Percentiles rank a stretch among this genome's conserved stretches.
Conservation (phyloP, 2,888 invertebrate genomes). For the Leistus spinibarbis region DNA sequence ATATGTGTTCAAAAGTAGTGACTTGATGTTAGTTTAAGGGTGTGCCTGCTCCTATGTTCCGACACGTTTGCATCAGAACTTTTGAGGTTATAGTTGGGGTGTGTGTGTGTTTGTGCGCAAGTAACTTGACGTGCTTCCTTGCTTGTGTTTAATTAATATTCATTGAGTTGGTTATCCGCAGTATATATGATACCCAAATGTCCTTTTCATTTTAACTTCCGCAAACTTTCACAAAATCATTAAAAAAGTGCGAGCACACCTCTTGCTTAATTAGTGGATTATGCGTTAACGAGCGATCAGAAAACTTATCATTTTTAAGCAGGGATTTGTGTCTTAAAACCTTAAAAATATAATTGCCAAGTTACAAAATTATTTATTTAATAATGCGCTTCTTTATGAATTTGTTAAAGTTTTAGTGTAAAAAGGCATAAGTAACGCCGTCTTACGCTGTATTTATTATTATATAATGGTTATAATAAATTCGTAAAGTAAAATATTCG, state of each 20-base stretch:
- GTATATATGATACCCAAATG: slow-evolving; percentile 21
- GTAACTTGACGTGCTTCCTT: background rate
- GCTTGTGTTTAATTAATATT: slow-evolving; percentile 24
- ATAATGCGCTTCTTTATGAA: too few relatives aligned
- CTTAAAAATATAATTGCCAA: too few relatives aligned
- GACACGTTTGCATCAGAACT: background rate
- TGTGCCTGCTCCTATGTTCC: background rate
- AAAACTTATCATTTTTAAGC: too few relatives aligned
- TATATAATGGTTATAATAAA: too few relatives aligned
- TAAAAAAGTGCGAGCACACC: background rate
- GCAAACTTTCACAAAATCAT: slow-evolving; percentile 12
- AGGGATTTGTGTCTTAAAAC: too few relatives aligned
- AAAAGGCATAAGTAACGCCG: too few relatives aligned
- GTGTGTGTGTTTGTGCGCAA: background rate
- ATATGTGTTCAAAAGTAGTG: background rate
- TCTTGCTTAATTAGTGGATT: too few relatives aligned
- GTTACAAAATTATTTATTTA: too few relatives aligned
- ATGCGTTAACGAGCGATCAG: too few relatives aligned
- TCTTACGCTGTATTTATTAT: too few relatives aligned
- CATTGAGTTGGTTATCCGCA: slow-evolving; percentile 17
- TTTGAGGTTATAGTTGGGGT: background rate
- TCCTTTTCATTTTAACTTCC: slow-evolving; percentile 13
- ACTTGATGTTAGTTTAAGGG: background rate
- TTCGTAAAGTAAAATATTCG: too few relatives aligned
- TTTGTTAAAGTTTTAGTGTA: too few relatives aligned